Evolutionary conservation across 92 coral and sea anemone genomes (phyloP).

Genomic region (Scolanthus callimorphus): DNA sequence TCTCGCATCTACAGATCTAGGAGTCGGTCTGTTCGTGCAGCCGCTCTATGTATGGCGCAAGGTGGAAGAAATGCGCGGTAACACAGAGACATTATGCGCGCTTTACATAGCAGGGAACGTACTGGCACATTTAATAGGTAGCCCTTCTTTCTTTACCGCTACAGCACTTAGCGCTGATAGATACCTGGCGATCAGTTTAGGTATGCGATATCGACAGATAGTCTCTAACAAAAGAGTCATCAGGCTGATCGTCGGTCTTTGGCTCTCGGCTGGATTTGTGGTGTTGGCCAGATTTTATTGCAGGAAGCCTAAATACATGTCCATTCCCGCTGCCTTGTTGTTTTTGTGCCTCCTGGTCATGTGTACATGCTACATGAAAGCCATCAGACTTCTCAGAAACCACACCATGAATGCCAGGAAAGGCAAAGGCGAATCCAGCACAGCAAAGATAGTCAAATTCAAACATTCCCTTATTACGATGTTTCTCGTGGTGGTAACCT

Average conservation of each 20-base stretch:
- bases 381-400: neutral
- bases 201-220: neutral
- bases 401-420: neutral
- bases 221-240: neutral
- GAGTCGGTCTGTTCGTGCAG: neutral
- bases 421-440: neutral
- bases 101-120: slow-evolving; percentile 1
- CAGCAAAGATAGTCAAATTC: neutral
- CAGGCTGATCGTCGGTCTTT: neutral
- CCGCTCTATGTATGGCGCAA: slow-evolving; percentile 4
- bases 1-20: neutral
- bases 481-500: neutral
- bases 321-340: neutral
- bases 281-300: neutral
- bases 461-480: neutral
- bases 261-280: neutral
- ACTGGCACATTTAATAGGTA: neutral
- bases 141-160: slow-evolving; percentile 3
- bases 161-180: neutral
- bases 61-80: slow-evolving; percentile 3
- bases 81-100: neutral
- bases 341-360: neutral
- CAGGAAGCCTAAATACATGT: slow-evolving; percentile 1
- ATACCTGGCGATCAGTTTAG: neutral
- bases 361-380: neutral